Percentiles rank a stretch among this genome's conserved stretches.
These are phyloP conservation scores for Aphelinus atriplicis DNA, from an alignment of 1,140 invertebrate genomes.

Conservation along the genomic window DNA sequence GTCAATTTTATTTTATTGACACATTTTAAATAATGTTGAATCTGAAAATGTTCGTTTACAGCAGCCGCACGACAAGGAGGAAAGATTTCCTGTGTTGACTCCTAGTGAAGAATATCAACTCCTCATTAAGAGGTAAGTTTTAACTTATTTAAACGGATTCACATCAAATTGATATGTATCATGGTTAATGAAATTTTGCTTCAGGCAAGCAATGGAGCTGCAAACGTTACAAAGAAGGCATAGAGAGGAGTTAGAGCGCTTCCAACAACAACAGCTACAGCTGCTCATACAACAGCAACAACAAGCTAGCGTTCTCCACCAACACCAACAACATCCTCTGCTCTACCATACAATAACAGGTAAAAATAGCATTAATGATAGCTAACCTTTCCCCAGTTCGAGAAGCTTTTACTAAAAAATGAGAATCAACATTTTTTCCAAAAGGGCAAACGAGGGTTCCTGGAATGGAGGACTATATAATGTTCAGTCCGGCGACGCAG, in stretches of 20 bases:
- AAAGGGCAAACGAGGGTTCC: constrained; percentile 58
- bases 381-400: too few species aligned
- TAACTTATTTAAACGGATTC: background rate
- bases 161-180: background rate
- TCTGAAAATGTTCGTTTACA: background rate
- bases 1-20: constrained; percentile 28
- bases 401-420: too few species aligned
- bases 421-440: background rate
- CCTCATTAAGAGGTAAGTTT: constrained; percentile 60
- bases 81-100: constrained; percentile 55
- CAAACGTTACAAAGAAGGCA: constrained; percentile 63
- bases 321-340: constrained; percentile 59
- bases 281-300: constrained; percentile 62
- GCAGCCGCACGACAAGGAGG: constrained; percentile 58
- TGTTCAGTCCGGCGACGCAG: constrained; percentile 63
- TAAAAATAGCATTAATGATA: background rate
- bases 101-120: constrained; percentile 65
- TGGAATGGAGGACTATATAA: constrained; percentile 61
- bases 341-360: constrained; percentile 61
- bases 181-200: too few species aligned
- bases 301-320: constrained; percentile 60
- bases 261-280: constrained; percentile 64
- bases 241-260: constrained; percentile 61
- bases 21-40: too few species aligned
- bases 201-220: constrained; percentile 62